phyloP scores from a whole-genome alignment of 2,113 vertebrate genomes.

The Dipodomys stephensi region DNA sequence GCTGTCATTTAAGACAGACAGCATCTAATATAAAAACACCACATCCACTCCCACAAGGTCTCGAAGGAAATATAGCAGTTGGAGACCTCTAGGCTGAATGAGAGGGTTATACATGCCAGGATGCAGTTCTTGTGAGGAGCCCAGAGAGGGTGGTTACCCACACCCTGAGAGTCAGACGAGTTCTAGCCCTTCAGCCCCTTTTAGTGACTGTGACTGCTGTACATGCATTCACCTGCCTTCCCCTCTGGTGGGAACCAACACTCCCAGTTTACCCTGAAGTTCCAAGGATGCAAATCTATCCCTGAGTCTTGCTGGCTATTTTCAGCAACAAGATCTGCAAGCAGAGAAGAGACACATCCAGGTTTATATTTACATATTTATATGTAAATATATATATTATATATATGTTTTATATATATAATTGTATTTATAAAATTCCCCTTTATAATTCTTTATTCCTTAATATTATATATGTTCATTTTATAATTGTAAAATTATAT shows the following conservation, averaged over 20 bases:
- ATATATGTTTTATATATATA: too few species aligned
- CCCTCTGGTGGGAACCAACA: neutral
- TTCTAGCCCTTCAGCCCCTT: neutral
- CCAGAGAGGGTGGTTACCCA: neutral
- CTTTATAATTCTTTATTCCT: too few species aligned
- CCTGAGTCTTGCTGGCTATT: slow-evolving; percentile 45
- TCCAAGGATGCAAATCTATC: slow-evolving; percentile 37
- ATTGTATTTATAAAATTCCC: too few species aligned
- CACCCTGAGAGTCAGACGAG: neutral
- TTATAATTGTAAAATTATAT: too few species aligned
- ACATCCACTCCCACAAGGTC: neutral
- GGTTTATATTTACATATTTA: too few species aligned
- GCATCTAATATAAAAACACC: slow-evolving; percentile 24
- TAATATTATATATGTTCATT: too few species aligned
- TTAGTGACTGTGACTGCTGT: too few species aligned
- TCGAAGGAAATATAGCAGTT: neutral
- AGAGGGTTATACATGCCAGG: neutral
- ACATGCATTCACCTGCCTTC: neutral
- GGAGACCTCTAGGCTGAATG: neutral
- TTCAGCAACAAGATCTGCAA: slow-evolving; percentile 63
- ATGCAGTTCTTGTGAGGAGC: neutral
- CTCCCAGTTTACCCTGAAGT: neutral
- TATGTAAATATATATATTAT: too few species aligned
- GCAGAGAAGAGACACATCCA: slow-evolving; percentile 17
- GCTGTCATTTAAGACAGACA: neutral